Evolutionary conservation across 2,797 vertebrate genomes (phyloP).

Genomic region (Cossypha polioptera): DNA sequence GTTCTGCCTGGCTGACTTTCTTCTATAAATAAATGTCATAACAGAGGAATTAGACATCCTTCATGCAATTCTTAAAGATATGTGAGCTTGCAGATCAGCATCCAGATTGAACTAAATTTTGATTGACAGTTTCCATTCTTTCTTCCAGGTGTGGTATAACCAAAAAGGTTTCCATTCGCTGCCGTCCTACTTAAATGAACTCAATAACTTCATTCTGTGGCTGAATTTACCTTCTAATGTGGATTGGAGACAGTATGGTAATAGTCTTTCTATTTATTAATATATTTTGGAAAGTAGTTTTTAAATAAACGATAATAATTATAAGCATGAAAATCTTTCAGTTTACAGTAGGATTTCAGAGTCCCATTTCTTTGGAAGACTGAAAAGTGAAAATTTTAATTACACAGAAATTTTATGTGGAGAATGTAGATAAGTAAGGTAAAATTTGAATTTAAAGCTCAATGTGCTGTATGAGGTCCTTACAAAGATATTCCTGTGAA

Average conservation of each 20-base stretch:
- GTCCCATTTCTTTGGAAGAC: not conserved
- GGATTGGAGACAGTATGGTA: slow-evolving; percentile 74
- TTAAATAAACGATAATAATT: not conserved
- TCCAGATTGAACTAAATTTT: not conserved
- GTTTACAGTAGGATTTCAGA: not conserved
- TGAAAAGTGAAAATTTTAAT: not conserved
- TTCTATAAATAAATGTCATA: not conserved
- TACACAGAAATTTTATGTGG: not conserved
- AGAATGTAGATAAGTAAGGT: not conserved
- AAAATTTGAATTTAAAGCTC: not conserved
- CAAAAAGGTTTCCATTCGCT: slow-evolving; percentile 74
- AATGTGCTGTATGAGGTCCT: not conserved
- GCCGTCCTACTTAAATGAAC: slow-evolving; percentile 74
- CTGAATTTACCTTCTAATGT: slow-evolving; percentile 56
- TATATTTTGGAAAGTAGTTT: not conserved
- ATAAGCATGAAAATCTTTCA: not conserved
- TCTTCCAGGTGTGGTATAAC: slow-evolving; percentile 77
- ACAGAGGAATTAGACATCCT: not conserved
- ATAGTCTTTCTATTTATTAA: not conserved
- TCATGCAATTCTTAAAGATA: not conserved
- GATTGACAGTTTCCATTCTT: not conserved
- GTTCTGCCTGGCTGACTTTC: not conserved
- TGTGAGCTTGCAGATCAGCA: not conserved
- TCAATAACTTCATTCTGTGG: slow-evolving; percentile 78
- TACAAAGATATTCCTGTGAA: not conserved